Base-by-base conservation (phyloP, 2,888 invertebrate genomes). In the Augochlorella aurata region DNA sequence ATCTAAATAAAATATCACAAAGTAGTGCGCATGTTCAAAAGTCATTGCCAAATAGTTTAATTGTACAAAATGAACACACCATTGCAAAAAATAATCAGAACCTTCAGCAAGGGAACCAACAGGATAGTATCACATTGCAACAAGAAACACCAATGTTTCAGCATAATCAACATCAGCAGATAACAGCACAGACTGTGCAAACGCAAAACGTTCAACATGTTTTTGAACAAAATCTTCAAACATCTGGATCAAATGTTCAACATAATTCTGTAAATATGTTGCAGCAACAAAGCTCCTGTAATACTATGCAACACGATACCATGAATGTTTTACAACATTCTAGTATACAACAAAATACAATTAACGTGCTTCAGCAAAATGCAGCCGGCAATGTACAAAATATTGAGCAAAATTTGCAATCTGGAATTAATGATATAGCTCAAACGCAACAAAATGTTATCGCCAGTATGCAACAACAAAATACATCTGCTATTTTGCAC, bases 201-300 rank as follows among this genome's bases (percentile, higher is more conserved):
- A 90, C 91, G 16, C 88, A 92, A 72, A 93, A 93, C 79, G 87
- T 92, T 0, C 93, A 93, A 73, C 91, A 92, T 49, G 88, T 92
- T 47, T 91, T 91, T n/a, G 92, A 93, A 63, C 93, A 93, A 73
- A 93, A 91, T 87, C 79, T 93, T 61, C 93, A 93, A 76, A 80
- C 90, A 18, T 68, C 84, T 63, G 84, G 83, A 44, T 70, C 87
- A 45, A 89, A 85, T 74, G 84, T 86, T 63, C 88, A 87, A 68
- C 90, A 89, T 47, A 90, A 89, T 75, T 84, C 90, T n/a, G 86
- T 82, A 82, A 89, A 86, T 44, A 84, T 89, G 85, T 47, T 89
- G 21, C 91, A 90, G 29, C 89, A 87, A 29, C 87, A 89, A 44
- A 90, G 88, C 78, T 87, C 90, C 47, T 84, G 90, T 38, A 91